Percentiles rank a stretch among this genome's conserved stretches.
phyloP scores from a whole-genome alignment of 2,888 invertebrate genomes.

The Ceriagrion tenellum region DNA sequence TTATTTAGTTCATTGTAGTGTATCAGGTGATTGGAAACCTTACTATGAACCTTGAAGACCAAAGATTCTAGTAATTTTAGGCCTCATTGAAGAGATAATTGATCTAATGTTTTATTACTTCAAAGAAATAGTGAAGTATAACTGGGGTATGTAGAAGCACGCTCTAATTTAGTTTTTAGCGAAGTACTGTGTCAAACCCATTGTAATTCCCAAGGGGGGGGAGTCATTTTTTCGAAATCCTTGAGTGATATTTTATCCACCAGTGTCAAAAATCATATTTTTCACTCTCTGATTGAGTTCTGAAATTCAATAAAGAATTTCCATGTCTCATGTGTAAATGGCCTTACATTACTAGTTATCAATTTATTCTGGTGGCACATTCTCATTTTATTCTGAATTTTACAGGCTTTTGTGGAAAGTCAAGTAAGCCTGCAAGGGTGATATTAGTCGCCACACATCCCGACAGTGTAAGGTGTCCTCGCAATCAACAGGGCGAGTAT shows the following conservation, averaged over 20 bases:
- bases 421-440: constrained; percentile 79
- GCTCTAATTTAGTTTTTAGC: background rate
- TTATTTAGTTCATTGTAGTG: background rate
- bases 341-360: background rate
- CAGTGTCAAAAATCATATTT: background rate
- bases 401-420: constrained; percentile 82
- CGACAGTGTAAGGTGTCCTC: constrained; percentile 79
- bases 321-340: constrained; percentile 23
- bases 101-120: background rate
- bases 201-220: background rate
- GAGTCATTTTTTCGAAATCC: background rate
- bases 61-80: background rate
- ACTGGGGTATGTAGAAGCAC: background rate
- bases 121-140: background rate
- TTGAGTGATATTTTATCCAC: background rate
- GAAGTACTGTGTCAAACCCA: background rate
- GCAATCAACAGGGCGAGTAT: constrained; percentile 81
- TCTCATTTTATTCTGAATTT: constrained; percentile 68
- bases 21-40: background rate
- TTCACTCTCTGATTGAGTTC: background rate
- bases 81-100: background rate
- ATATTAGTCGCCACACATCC: constrained; percentile 84
- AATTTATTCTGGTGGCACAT: background rate
- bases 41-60: background rate
- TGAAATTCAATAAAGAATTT: background rate